Conservation (phyloP, 2,888 invertebrate species). For the Diploptera punctata region DNA sequence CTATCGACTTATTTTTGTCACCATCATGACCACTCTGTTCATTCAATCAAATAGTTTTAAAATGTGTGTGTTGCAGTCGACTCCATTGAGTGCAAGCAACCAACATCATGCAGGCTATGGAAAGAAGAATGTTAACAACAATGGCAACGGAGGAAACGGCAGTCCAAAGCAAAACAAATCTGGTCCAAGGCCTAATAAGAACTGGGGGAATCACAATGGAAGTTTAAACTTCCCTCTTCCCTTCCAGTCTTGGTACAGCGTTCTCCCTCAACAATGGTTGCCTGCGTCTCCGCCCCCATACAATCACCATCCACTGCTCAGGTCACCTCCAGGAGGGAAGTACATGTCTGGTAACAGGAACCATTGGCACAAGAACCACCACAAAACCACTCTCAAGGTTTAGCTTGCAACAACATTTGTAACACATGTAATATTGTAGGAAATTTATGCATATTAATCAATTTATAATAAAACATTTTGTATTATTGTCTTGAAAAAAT, state of each 20-base stretch:
- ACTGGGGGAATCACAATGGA: conserved; percentile 27
- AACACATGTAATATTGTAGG: too few relatives aligned
- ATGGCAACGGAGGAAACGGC: conserved; percentile 12
- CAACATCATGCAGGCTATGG: conserved; percentile 1
- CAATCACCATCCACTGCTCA: conserved; percentile 35
- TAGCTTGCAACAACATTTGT: neutral
- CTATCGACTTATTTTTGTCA: too few relatives aligned
- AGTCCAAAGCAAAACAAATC: conserved; percentile 31
- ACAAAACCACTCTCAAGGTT: conserved; percentile 16
- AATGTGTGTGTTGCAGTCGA: conserved; percentile 37
- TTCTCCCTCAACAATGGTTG: conserved; percentile 38
- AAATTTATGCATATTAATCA: too few relatives aligned
- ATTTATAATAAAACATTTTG: too few relatives aligned
- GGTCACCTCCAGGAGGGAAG: conserved; percentile 33
- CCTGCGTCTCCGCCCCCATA: conserved; percentile 38
- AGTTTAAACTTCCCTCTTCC: conserved; percentile 24
- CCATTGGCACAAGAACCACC: conserved; percentile 30
- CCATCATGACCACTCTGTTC: too few relatives aligned
- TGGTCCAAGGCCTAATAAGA: conserved; percentile 13
- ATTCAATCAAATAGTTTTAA: too few relatives aligned
- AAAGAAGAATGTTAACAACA: conserved; percentile 18
- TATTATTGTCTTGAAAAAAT: too few relatives aligned
- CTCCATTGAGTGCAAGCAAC: conserved; percentile 37
- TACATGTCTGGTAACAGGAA: conserved; percentile 27
- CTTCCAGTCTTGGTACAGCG: conserved; percentile 39